Evolutionary conservation across 2,888 invertebrate species (phyloP).

Genomic region (Chalcis sispes): DNA sequence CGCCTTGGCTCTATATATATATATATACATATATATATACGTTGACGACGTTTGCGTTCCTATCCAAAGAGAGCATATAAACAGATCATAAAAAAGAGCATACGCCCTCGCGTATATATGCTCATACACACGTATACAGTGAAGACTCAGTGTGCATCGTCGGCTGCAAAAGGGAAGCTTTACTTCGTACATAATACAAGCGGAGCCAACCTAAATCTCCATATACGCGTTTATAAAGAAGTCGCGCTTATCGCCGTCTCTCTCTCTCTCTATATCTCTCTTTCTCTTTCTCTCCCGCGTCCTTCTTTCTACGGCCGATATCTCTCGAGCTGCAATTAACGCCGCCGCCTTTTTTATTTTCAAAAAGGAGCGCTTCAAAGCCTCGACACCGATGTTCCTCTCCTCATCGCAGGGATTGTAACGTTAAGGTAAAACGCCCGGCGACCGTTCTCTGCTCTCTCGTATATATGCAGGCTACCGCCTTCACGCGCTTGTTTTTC

Average conservation of each 20-base stretch:
- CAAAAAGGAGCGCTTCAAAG: conserved; percentile 61
- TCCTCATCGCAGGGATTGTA: conserved; percentile 63
- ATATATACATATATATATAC: too few species aligned
- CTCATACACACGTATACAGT: background rate
- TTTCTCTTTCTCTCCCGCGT: background rate
- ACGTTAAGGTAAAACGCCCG: conserved; percentile 15
- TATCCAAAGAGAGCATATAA: conserved; percentile 50
- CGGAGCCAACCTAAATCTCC: too few species aligned
- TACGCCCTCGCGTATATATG: background rate
- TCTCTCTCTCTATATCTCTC: background rate
- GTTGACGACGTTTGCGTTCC: conserved; percentile 40
- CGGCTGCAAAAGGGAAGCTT: too few species aligned
- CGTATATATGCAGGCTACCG: too few species aligned
- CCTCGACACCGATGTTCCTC: conserved; percentile 65
- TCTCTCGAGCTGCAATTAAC: conserved; percentile 54
- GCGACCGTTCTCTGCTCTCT: too few species aligned
- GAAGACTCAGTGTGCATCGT: background rate
- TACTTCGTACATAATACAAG: background rate
- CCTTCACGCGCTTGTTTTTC: conserved; percentile 60
- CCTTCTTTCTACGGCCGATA: conserved; percentile 38
- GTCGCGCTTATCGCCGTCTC: conserved; percentile 7
- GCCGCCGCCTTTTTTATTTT: conserved; percentile 63
- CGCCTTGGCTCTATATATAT: background rate
- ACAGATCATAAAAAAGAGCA: conserved; percentile 39
- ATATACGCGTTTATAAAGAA: background rate